These are phyloP conservation scores for Scaptomyza flava DNA, from an alignment of 2,888 invertebrate genomes.

Conservation along the genomic window DNA sequence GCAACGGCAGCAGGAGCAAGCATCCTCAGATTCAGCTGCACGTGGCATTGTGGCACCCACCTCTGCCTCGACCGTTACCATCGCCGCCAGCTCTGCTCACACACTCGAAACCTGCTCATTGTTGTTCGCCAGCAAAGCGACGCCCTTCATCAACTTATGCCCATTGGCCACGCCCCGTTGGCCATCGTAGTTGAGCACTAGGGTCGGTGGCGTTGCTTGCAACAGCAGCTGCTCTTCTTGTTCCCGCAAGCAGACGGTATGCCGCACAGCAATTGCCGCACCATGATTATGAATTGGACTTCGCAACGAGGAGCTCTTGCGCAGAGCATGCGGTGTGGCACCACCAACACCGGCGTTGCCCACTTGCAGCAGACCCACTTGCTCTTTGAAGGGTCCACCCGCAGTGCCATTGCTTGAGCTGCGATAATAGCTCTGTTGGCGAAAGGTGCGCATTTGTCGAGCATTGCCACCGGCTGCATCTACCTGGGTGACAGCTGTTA, in stretches of 20 bases:
- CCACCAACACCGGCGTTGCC: constrained; percentile 38
- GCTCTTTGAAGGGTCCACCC: constrained; percentile 69
- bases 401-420: constrained; percentile 72
- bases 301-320: constrained; percentile 69
- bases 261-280: constrained; percentile 42
- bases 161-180: constrained; percentile 69
- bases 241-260: constrained; percentile 60
- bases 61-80: constrained; percentile 63
- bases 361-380: constrained; percentile 75
- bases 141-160: constrained; percentile 42
- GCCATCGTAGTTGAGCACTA: constrained; percentile 73
- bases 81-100: constrained; percentile 75
- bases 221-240: constrained; percentile 65
- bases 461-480: constrained; percentile 77
- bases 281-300: constrained; percentile 63
- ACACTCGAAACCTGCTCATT: constrained; percentile 75
- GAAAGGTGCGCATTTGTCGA: constrained; percentile 79
- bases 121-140: constrained; percentile 43
- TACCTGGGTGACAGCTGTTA: constrained; percentile 84
- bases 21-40: constrained; percentile 60
- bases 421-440: constrained; percentile 82
- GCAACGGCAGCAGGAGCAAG: constrained; percentile 78
- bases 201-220: constrained; percentile 53
- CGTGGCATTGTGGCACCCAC: constrained; percentile 34
- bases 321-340: constrained; percentile 62